Percentiles rank a stretch among this genome's conserved stretches.
Evolutionary conservation across 2,113 vertebrate species (phyloP).

Genomic region (Phaetusa simplex): DNA sequence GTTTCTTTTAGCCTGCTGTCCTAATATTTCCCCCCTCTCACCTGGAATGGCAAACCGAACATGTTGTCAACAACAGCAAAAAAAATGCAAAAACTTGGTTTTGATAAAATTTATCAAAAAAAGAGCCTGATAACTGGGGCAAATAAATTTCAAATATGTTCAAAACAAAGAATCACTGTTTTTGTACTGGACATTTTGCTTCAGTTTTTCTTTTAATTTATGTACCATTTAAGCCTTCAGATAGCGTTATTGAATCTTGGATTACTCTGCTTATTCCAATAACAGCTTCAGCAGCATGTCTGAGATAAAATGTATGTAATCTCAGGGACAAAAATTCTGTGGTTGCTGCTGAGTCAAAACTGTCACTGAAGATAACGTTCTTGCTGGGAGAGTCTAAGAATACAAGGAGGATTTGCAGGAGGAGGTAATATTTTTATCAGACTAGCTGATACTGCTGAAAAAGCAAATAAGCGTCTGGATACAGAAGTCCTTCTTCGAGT

Average conservation of each 20-base stretch:
- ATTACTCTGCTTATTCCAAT: background rate
- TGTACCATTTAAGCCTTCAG: background rate
- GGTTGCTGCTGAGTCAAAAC: conserved; percentile 43
- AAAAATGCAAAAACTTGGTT: background rate
- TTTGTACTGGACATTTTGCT: background rate
- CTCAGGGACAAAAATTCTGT: conserved; percentile 35
- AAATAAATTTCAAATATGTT: background rate
- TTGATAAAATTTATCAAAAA: background rate
- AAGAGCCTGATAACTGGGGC: background rate
- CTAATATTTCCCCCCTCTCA: background rate
- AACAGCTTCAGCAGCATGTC: background rate
- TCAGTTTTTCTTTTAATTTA: background rate
- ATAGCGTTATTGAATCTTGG: background rate
- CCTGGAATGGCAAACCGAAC: background rate
- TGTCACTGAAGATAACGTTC: conserved; percentile 33
- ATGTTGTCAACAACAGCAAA: background rate
- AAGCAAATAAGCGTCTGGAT: conserved; percentile 14
- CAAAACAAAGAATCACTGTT: background rate
- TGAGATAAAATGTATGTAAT: conserved; percentile 34
- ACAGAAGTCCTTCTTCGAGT: conserved; percentile 7
- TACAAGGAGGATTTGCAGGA: background rate
- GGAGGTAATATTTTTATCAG: conserved; percentile 29
- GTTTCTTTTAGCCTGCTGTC: background rate
- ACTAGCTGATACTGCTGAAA: conserved; percentile 12
- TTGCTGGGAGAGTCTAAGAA: conserved; percentile 18